Evolutionary conservation across 2,113 vertebrate genomes (phyloP), one percentile per base, ranked within the genome.

Genomic region (Phylloscopus whistleri): DNA sequence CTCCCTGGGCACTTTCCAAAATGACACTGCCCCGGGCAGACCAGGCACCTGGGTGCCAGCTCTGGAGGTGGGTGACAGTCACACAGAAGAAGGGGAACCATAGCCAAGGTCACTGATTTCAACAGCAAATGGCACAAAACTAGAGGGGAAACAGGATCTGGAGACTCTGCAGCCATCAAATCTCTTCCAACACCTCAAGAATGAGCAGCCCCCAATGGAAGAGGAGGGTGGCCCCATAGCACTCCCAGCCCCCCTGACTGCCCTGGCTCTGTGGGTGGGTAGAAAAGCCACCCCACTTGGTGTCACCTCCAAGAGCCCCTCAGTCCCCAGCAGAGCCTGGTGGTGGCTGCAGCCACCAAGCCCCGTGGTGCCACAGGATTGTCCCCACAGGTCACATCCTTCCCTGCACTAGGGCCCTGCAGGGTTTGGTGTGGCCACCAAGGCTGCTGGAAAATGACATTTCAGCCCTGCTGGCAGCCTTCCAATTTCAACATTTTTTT

Each of bases 401-500:
- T 0, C 5, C 13, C 23, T 5, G 30, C 62, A 19, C 39, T 8
- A 68, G 21, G 31, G 53, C 26, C 43, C 52, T 0, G 4, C 13
- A 43, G 64, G 35, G 53, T 15, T 79, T 89, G 75, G 22, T 66
- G 39, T 39, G 46, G 43, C 30, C 2, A 4, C 33, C 0, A 4
- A 60, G 37, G 41, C 68, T 78, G 44, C 35, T 75, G 83, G 60
- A 88, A 94, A 86, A 68, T 18, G 60, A 81, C 81, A 87, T 68
- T 77, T 94, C 90, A 66, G n/a, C 62, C 62, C 41, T 58, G 37
- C 69, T 95, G 92, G 88, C 84, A 90, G 35, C 44, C 64, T 77
- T 86, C 78, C 82, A 84, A 35, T 56, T 91, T 83, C 90, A 88
- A 78, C 39, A 24, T 77, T 84, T 84, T 92, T 92, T 90, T 91